Evolutionary conservation across 1,140 invertebrate genomes (phyloP).

Genomic region (Carcinoscorpius rotundicauda): DNA sequence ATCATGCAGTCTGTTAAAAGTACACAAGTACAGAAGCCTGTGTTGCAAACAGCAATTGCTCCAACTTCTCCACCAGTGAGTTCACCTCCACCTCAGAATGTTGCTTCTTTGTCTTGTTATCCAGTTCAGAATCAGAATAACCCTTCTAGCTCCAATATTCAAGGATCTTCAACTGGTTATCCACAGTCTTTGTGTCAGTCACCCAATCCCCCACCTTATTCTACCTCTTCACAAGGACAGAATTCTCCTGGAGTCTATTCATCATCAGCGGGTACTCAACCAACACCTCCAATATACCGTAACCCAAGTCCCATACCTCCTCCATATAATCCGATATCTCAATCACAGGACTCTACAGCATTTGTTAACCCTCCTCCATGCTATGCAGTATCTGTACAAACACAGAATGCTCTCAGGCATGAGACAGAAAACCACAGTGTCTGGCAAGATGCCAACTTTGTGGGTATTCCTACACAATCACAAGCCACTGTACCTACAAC

Average conservation of each 20-base stretch:
- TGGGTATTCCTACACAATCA: neutral
- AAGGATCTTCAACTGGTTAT: neutral
- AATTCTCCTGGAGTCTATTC: neutral
- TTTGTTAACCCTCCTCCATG: neutral
- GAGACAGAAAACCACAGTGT: neutral
- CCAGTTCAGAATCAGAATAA: neutral
- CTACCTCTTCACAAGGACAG: neutral
- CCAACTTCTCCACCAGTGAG: slow-evolving; percentile 49
- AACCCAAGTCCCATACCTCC: slow-evolving; percentile 23
- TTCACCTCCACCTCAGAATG: neutral
- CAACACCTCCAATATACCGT: neutral
- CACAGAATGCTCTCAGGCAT: neutral
- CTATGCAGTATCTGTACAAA: slow-evolving; percentile 1
- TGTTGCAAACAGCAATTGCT: slow-evolving; percentile 82
- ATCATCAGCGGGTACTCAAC: neutral
- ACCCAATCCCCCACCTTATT: neutral
- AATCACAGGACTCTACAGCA: neutral
- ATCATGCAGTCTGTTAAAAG: slow-evolving; percentile 94
- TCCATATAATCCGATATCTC: slow-evolving; percentile 18
- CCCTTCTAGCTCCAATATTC: neutral
- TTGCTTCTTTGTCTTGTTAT: neutral
- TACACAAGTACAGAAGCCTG: slow-evolving; percentile 72
- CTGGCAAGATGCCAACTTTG: neutral
- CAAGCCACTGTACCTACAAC: slow-evolving; percentile 51
- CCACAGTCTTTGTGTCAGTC: neutral